Base-by-base conservation (phyloP, 2,113 vertebrate species). In the Patagioenas fasciata region DNA sequence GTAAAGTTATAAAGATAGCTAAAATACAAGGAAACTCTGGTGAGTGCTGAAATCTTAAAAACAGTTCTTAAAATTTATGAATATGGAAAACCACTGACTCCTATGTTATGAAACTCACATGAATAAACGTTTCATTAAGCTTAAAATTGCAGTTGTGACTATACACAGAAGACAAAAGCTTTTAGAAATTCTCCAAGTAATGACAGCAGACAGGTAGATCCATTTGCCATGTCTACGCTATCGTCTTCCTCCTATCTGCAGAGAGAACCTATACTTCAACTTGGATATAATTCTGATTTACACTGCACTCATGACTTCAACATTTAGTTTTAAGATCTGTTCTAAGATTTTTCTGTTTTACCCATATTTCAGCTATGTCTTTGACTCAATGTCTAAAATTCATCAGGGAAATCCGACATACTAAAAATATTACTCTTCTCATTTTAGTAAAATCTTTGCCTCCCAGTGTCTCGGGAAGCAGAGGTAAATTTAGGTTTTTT, bases 401-500 rank as follows among this genome's bases (percentile, higher is more conserved):
- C 10, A 67, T 24, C 36, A 36, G 14, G 16, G 19, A 57, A 88
- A 89, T 38, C 6, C 1, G 2, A 62, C 36, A 54, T 4, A 15
- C 9, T 75, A 28, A 67, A 92, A 85, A 67, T 28, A 42, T 32
- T 47, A 69, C 5, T 47, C 5, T 57, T 78, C 10, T 64, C 42
- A 66, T 70, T n/a, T 34, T 1, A 70, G 15, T 17, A 48, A 19
- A n/a, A 17, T 53, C 36, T 44, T 74, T 72, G 10, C 32, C 48
- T 67, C 31, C 44, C 62, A 72, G 1, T 4, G 10, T 29, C n/a
- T 57, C 18, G 1, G 28, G 17, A n/a, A 36, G 62, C 3, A 61
- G 21, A 0, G 0, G 7, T 73, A 57, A 44, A 48, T 53, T 32
- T 40, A 4, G 2, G 4, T 11, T 56, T 60, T 47, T 85, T 61